A percentile compares a stretch with the other conserved stretches of the same genome.
Evolutionary conservation across 2,797 vertebrate species (phyloP).

Genomic region (Channa striata): DNA sequence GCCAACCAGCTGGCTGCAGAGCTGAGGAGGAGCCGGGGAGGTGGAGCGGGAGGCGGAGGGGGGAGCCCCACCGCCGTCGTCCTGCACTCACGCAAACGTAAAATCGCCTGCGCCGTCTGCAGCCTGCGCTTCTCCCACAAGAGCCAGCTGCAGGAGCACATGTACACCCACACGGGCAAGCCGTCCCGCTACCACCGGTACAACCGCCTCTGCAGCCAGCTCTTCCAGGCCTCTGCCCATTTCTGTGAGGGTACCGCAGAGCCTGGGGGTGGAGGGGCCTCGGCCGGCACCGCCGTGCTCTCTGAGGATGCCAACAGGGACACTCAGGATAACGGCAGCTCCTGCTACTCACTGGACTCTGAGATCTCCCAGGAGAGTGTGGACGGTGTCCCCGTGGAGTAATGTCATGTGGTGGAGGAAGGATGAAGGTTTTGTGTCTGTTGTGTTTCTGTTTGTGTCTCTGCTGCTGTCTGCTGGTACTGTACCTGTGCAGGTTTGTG

Average conservation of each 20-base stretch:
- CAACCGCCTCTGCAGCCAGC: constrained; percentile 86
- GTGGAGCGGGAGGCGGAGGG: constrained; percentile 19
- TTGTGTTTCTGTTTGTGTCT: constrained; percentile 28
- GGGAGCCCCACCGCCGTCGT: constrained; percentile 49
- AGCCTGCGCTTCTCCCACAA: constrained; percentile 91
- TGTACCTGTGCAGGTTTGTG: constrained; percentile 60
- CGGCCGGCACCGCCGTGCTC: constrained; percentile 50
- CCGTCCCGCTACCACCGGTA: constrained; percentile 88
- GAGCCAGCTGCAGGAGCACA: constrained; percentile 95
- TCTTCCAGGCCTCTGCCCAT: constrained; percentile 82
- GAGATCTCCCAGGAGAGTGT: constrained; percentile 91
- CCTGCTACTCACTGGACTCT: constrained; percentile 90
- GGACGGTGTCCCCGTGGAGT: constrained; percentile 90
- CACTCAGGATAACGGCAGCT: constrained; percentile 89
- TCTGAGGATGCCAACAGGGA: constrained; percentile 84
- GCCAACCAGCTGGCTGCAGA: constrained; percentile 83
- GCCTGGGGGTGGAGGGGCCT: constrained; percentile 49
- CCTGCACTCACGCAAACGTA: constrained; percentile 91
- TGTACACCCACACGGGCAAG: constrained; percentile 93
- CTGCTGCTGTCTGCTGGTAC: constrained; percentile 28
- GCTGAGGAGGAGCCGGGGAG: constrained; percentile 71
- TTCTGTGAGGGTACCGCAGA: constrained; percentile 82
- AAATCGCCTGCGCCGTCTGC: constrained; percentile 92
- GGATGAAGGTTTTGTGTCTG: constrained; percentile 5
- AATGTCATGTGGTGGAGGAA: constrained; percentile 18